Evolutionary conservation across 2,113 vertebrate species (phyloP), one percentile per base, ranked within the genome.

Genomic region (Pantherophis guttatus): DNA sequence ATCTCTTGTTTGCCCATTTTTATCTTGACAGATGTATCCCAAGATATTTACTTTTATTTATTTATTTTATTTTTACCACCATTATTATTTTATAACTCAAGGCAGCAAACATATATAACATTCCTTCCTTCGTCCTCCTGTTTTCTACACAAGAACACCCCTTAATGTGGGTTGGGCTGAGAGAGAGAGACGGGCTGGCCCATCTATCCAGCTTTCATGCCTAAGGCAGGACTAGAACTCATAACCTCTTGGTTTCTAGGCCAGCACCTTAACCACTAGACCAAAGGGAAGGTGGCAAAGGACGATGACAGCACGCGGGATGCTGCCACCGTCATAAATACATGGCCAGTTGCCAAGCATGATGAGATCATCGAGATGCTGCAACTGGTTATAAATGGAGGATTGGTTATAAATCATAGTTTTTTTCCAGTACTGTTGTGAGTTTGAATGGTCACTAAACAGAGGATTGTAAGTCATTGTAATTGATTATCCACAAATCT

Each of bases 401-500:
- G 8, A 65, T 26, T n/a, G 29, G 62, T 70, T 70, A 4, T 70
- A 70, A n/a, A 12, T 70, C 29, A 70, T 5, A 6, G 2, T 70
- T 70, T 15, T 70, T 33, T 33, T 6, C 26, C 65, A 15, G 65
- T n/a, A 12, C 65, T 33, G 65, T n/a, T 70, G 65, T 70, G 65
- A 70, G 65, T 70, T 70, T 0, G 29, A n/a, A 65, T n/a, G 62
- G 26, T 65, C 26, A n/a, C 62, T n/a, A 65, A 65, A n/a, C 62
- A n/a, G n/a, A 70, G 29, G 11, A 33, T 15, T 70, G 12, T 15
- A 70, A 70, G 29, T 15, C 59, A 12, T n/a, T 15, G 62, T n/a
- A n/a, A 96, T 96, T 95, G 0, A 96, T 96, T 94, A 93, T 88
- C 92, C 92, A 88, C 88, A 91, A 93, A 95, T 86, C 86, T 94